phyloP scores from a whole-genome alignment of 2,888 invertebrate genomes.

The Lithophane socia region DNA sequence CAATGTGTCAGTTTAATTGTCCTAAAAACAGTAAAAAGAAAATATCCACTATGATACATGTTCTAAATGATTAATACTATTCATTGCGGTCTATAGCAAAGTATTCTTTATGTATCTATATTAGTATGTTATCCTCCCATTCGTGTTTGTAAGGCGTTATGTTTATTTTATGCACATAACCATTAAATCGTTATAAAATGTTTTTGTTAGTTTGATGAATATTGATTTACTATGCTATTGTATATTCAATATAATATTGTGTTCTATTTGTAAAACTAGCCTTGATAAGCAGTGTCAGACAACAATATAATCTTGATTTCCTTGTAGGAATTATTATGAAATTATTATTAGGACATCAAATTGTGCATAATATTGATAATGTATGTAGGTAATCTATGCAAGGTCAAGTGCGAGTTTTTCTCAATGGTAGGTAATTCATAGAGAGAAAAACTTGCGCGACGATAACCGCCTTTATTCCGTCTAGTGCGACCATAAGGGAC shows the following conservation, averaged over 20 bases:
- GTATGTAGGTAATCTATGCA: not conserved
- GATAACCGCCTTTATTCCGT: too few relatives aligned
- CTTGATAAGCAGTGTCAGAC: constrained; percentile 16
- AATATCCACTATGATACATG: too few relatives aligned
- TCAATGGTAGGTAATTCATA: too few relatives aligned
- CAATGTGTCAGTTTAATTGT: too few relatives aligned
- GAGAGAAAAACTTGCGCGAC: too few relatives aligned
- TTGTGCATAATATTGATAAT: not conserved
- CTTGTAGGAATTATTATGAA: not conserved
- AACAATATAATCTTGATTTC: not conserved
- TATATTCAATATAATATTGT: not conserved
- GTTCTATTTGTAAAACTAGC: constrained; percentile 13
- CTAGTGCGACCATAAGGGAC: too few relatives aligned
- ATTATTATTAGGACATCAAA: not conserved
- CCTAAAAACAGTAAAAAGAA: too few relatives aligned
- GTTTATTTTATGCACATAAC: constrained; percentile 30
- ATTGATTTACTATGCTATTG: not conserved
- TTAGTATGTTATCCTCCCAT: not conserved
- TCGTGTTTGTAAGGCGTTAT: constrained; percentile 13
- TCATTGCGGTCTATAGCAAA: too few relatives aligned
- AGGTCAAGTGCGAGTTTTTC: too few relatives aligned
- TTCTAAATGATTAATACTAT: too few relatives aligned
- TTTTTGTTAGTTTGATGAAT: not conserved
- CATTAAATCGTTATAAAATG: not conserved
- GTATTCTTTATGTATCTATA: too few relatives aligned